Evolutionary conservation across 2,113 vertebrate species (phyloP).

Genomic region (Stegostoma tigrinum): DNA sequence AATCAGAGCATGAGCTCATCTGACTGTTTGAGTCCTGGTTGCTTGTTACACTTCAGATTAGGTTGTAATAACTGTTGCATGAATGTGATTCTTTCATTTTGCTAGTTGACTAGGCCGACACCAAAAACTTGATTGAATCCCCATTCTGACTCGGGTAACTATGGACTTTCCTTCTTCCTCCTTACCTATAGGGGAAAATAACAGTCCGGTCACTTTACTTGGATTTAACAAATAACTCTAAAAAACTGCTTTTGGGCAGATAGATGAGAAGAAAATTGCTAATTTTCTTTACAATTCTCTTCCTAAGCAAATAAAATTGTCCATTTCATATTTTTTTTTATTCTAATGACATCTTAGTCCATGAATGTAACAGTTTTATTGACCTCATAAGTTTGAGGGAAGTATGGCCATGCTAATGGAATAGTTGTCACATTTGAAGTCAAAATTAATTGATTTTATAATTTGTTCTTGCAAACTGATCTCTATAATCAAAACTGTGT

Average conservation of each 20-base stretch:
- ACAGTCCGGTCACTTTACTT: not conserved
- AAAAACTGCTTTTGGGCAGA: not conserved
- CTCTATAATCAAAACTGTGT: not conserved
- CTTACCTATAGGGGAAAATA: not conserved
- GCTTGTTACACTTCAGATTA: not conserved
- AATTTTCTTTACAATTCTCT: not conserved
- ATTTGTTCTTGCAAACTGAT: not conserved
- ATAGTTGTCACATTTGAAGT: not conserved
- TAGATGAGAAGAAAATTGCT: not conserved
- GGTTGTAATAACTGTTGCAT: not conserved
- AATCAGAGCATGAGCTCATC: not conserved
- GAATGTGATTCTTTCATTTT: not conserved
- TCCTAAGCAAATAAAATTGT: not conserved
- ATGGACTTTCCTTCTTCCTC: not conserved
- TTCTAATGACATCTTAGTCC: not conserved
- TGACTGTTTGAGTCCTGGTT: not conserved
- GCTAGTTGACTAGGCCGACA: not conserved
- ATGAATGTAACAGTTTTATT: not conserved
- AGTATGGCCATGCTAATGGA: not conserved
- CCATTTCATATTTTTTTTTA: not conserved
- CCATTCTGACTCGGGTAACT: not conserved
- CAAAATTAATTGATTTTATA: conserved; percentile 1
- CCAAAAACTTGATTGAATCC: not conserved
- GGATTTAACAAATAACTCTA: no score
- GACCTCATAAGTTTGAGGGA: not conserved